phyloP scores from a whole-genome alignment of 1,140 invertebrate genomes.

The Platyscapa corneri region DNA sequence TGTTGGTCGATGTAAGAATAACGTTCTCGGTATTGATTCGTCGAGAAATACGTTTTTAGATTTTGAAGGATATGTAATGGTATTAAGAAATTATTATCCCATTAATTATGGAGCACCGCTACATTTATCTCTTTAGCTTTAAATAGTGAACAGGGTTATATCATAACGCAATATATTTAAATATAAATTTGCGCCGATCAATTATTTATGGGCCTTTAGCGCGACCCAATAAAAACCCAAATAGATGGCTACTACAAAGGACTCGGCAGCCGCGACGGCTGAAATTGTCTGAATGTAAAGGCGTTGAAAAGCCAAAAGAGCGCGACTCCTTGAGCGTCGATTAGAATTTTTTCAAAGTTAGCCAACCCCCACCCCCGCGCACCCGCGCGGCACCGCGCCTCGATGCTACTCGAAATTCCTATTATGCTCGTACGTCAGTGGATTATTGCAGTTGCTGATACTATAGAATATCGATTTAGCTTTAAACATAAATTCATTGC shows the following conservation, averaged over 20 bases:
- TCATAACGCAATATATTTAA: neutral
- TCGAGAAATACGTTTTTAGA: neutral
- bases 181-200: too few relatives aligned
- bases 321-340: neutral
- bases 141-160: neutral
- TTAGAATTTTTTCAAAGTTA: neutral
- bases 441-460: conserved; percentile 6
- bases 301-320: too few relatives aligned
- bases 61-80: neutral
- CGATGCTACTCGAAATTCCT: neutral
- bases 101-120: neutral
- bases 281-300: too few relatives aligned
- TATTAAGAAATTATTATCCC: neutral
- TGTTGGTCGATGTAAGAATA: too few relatives aligned
- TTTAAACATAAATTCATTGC: conserved; percentile 13
- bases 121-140: neutral
- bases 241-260: too few relatives aligned
- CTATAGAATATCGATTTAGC: conserved; percentile 18
- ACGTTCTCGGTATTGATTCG: neutral
- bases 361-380: too few relatives aligned
- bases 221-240: too few relatives aligned
- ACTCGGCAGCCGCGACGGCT: too few relatives aligned
- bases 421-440: neutral
- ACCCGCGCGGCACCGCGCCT: too few relatives aligned
- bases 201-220: too few relatives aligned